Evolutionary conservation across 2,113 vertebrate species (phyloP), one percentile per base, ranked within the genome.

Genomic region (Scomber scombrus): DNA sequence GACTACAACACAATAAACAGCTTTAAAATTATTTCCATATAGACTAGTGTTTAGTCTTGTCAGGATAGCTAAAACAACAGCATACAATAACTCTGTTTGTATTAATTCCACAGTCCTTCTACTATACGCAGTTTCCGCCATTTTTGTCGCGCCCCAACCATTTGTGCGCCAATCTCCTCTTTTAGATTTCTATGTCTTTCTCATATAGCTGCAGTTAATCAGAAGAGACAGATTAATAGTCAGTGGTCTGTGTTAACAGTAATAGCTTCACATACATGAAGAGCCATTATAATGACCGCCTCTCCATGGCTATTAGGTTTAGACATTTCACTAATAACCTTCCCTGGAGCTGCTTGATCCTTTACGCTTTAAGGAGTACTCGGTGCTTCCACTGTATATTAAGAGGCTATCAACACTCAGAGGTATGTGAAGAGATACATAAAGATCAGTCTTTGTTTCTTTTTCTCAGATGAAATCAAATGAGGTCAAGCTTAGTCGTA

Each of bases 251-350:
- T 81, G 62, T 54, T 78, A 67, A 82, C 68, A 21, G 13, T 91
- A 91, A 92, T 88, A 84, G 76, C 84, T 62, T 88, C 69, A 86
- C 86, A 88, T 89, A 88, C 72, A 88, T 78, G 75, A 76, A 58
- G 80, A 83, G 57, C 52, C 45, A 70, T 63, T 88, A 62, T 88
- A 89, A 91, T 85, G 75, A 62, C 71, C 80, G 54, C 64, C 66
- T 81, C 77, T 85, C 81, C 78, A 91, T 71, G 91, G 78, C 85
- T 63, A 76, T 90, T 90, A 89, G 62, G 40, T 80, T 76, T 56
- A 45, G 82, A 92, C 87, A 69, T 74, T 81, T 80, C 65, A 15
- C 80, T 87, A 88, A 90, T 88, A 80, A 87, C 80, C 62, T 79
- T 80, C 57, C 58, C 73, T 61, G 50, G 52, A 80, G 73, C 68